phyloP scores from a whole-genome alignment of 2,888 invertebrate species.

The Campaea margaritaria region DNA sequence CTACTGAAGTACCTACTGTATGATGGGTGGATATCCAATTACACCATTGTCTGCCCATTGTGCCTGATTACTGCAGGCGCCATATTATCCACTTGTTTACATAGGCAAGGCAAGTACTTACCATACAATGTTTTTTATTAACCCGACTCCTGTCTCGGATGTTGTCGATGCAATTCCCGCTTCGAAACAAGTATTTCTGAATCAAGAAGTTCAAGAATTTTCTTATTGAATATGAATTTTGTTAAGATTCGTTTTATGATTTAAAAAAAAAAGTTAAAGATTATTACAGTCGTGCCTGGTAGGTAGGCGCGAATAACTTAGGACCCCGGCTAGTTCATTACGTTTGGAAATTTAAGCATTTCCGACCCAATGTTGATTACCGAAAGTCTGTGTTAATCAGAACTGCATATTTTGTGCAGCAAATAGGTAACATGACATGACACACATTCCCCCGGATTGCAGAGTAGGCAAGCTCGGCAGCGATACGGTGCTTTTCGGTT shows the following conservation, averaged over 20 bases:
- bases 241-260: too few relatives aligned
- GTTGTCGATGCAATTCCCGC: too few relatives aligned
- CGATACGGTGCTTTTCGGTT: conserved; percentile 56
- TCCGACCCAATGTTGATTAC: neutral
- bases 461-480: conserved; percentile 16
- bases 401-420: neutral
- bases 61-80: conserved; percentile 26
- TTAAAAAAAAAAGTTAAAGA: too few relatives aligned
- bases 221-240: too few relatives aligned
- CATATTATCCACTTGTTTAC: conserved; percentile 6
- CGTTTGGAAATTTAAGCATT: too few relatives aligned
- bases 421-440: conserved; percentile 8
- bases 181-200: neutral
- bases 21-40: conserved; percentile 17
- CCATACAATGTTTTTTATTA: neutral
- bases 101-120: neutral
- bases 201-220: neutral
- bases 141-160: too few relatives aligned
- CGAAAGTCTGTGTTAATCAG: neutral
- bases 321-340: too few relatives aligned
- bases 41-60: conserved; percentile 17
- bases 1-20: neutral
- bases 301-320: too few relatives aligned
- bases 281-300: too few relatives aligned
- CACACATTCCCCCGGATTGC: conserved; percentile 40